Evolutionary conservation across 2,888 invertebrate species (phyloP).

Genomic region (Seira musarum): DNA sequence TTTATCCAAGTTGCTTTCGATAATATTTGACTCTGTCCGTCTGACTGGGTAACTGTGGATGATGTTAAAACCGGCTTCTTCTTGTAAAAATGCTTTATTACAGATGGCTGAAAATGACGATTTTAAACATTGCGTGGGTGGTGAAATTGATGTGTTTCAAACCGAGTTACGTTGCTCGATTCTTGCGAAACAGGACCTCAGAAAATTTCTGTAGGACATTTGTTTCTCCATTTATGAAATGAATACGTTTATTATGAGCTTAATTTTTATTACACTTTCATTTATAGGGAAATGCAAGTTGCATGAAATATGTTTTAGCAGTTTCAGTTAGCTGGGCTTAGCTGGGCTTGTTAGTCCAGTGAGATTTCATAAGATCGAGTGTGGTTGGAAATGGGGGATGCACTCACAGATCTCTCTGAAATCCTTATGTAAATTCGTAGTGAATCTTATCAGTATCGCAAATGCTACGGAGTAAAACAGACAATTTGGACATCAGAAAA

Average conservation of each 20-base stretch:
- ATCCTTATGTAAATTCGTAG: conserved; percentile 8
- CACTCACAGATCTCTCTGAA: not conserved
- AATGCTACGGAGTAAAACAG: conserved; percentile 25
- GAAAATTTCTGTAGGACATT: too few relatives aligned
- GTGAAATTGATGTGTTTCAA: conserved; percentile 18
- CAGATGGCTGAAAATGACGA: not conserved
- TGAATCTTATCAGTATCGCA: conserved; percentile 12
- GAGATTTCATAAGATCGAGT: too few relatives aligned
- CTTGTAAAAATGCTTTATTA: conserved; percentile 4
- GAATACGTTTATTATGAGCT: too few relatives aligned
- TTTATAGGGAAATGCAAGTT: not conserved
- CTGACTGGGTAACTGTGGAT: not conserved
- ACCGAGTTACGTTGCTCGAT: too few relatives aligned
- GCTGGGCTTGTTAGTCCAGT: too few relatives aligned
- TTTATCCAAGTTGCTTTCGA: conserved; percentile 8
- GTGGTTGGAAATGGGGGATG: too few relatives aligned
- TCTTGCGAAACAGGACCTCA: too few relatives aligned
- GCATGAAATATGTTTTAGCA: not conserved
- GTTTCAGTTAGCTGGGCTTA: not conserved
- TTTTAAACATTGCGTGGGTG: not conserved
- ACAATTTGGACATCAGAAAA: conserved; percentile 53
- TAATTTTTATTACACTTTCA: too few relatives aligned
- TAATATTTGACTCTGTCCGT: conserved; percentile 21
- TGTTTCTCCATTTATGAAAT: too few relatives aligned
- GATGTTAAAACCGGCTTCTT: conserved; percentile 18